These are phyloP conservation scores for Villa cingulata DNA, from an alignment of 2,888 invertebrate genomes.

Conservation along the genomic window DNA sequence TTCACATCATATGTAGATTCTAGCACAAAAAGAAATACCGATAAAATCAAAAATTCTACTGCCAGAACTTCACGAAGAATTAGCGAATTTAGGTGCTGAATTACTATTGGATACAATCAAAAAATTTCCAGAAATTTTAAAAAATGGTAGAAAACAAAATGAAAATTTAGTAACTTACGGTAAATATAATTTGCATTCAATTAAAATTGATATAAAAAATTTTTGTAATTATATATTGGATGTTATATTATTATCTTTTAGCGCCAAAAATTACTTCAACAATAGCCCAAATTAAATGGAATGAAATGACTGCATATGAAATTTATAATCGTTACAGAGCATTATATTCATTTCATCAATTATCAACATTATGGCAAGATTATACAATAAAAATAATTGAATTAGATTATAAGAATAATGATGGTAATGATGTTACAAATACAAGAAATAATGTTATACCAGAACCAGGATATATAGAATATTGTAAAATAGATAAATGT, in stretches of 20 bases:
- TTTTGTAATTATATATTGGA: too few relatives aligned
- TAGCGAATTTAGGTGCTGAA: conserved; percentile 55
- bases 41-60: conserved; percentile 46
- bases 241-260: conserved; percentile 31
- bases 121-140: conserved; percentile 45
- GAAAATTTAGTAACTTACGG: conserved; percentile 53
- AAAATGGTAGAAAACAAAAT: conserved; percentile 46
- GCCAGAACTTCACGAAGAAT: conserved; percentile 47
- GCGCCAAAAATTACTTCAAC: conserved; percentile 58
- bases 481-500: conserved; percentile 42
- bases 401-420: conserved; percentile 20
- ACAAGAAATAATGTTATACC: not conserved
- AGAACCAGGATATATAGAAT: conserved; percentile 46
- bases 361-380: conserved; percentile 48
- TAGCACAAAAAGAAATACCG: conserved; percentile 41
- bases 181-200: too few relatives aligned
- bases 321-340: conserved; percentile 61
- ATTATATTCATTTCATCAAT: conserved; percentile 46
- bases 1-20: conserved; percentile 20
- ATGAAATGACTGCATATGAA: conserved; percentile 44
- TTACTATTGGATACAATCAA: conserved; percentile 49
- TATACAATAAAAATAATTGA: conserved; percentile 49
- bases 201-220: too few relatives aligned
- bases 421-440: not conserved
- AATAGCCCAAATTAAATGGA: conserved; percentile 52